A percentile compares a stretch with the other conserved stretches of the same genome.
Evolutionary conservation across 2,888 invertebrate genomes (phyloP).

Genomic region (Drosophila neonasuta): DNA sequence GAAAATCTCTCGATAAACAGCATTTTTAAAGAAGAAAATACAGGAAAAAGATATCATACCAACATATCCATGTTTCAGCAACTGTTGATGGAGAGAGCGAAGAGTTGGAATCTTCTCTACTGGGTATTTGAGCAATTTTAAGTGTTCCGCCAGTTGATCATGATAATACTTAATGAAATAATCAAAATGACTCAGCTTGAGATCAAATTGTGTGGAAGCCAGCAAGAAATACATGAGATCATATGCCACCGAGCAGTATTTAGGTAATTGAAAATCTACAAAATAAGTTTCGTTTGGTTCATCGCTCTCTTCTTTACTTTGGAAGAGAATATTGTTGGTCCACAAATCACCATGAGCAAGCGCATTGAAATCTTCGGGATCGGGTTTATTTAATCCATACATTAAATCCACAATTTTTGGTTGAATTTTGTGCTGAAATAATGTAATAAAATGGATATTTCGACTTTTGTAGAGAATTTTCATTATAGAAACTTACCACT

Average conservation of each 20-base stretch:
- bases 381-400: conserved; percentile 23
- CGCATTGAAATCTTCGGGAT: conserved; percentile 70
- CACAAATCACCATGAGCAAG: conserved; percentile 61
- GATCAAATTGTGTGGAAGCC: conserved; percentile 67
- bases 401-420: conserved; percentile 38
- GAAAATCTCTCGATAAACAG: neutral
- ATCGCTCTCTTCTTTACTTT: conserved; percentile 52
- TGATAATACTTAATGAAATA: conserved; percentile 76
- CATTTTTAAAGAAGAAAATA: neutral
- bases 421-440: conserved; percentile 4
- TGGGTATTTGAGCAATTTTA: conserved; percentile 65
- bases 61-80: conserved; percentile 66
- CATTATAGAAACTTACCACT: conserved; percentile 2
- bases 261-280: conserved; percentile 71
- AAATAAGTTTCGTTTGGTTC: conserved; percentile 60
- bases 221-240: conserved; percentile 74
- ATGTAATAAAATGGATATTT: neutral
- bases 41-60: conserved; percentile 41
- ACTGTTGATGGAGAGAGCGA: conserved; percentile 61
- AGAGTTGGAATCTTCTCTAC: conserved; percentile 59
- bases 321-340: conserved; percentile 78
- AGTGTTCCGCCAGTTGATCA: conserved; percentile 61
- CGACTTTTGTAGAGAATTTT: neutral
- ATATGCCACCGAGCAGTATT: conserved; percentile 64
- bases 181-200: conserved; percentile 71